Evolutionary conservation across 2,113 vertebrate genomes (phyloP), one percentile per base, ranked within the genome.

Genomic region (Xenopus tropicalis): DNA sequence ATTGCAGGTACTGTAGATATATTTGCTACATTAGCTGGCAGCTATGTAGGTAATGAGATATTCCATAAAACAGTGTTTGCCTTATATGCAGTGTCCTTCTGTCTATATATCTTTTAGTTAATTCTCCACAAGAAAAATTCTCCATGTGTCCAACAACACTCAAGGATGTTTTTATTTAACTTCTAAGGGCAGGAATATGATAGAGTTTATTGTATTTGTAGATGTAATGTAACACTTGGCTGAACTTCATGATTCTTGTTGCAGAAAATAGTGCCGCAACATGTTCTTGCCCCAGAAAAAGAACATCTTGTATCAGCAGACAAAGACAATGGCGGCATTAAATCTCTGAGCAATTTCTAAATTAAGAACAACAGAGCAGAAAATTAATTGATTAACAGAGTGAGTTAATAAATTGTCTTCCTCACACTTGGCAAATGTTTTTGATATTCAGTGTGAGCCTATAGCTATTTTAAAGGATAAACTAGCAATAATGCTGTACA

Each of bases 331-430:
- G 44, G 56, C 20, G 13, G 67, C 64, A 67, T 61, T 67, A 67
- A 74, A 74, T 74, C 56, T 56, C 48, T 61, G 63, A 74, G 56
- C 66, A 74, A 74, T 74, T 74, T 58, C 44, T 29, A 74, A 74
- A 74, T 61, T 48, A 74, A 51, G 63, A 43, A 16, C 58, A 61
- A 57, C 61, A 54, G 51, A 59, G 64, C 52, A 67, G 56, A 74
- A 74, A 54, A 14, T 67, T n/a, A 19, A 37, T 51, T 74, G 63
- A 74, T 67, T 74, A 67, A 59, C 43, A 37, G 72, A 22, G n/a
- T 13, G 54, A 29, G 56, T 51, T 14, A 44, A 74, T 74, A 74
- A 61, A 61, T 48, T 16, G 17, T 66, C 43, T 66, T 61, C 25
- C 56, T 37, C 1, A 37, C 2, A 37, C 5, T 37, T 5, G 29